A percentile compares a stretch with the other conserved stretches of the same genome.
Conservation (phyloP, 2,888 invertebrate species). For the Trisateles emortualis region DNA sequence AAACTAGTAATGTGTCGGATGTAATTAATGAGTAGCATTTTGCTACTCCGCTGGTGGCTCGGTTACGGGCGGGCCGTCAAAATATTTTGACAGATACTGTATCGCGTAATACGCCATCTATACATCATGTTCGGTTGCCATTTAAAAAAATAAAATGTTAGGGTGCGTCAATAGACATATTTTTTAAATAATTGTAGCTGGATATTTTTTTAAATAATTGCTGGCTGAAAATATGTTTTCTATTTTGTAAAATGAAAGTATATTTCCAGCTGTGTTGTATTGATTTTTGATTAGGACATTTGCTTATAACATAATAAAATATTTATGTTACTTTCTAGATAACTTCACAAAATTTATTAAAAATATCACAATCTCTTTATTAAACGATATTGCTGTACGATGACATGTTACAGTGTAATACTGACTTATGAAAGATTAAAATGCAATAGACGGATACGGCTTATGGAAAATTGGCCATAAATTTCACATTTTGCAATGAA, state of each 20-base stretch:
- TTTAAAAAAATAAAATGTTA: slow-evolving; percentile 15
- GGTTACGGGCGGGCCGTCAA: slow-evolving; percentile 48
- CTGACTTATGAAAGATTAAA: slow-evolving; percentile 2
- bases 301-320: too few relatives aligned
- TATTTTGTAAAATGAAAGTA: not conserved
- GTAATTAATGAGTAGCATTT: slow-evolving; percentile 76
- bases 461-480: slow-evolving; percentile 32
- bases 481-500: slow-evolving; percentile 26
- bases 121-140: slow-evolving; percentile 28
- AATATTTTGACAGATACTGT: slow-evolving; percentile 58
- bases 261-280: too few relatives aligned
- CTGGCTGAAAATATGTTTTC: not conserved
- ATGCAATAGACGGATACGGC: slow-evolving; percentile 17
- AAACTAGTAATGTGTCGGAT: slow-evolving; percentile 69
- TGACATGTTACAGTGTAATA: slow-evolving; percentile 1
- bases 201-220: slow-evolving; percentile 8
- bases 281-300: too few relatives aligned
- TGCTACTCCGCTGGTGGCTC: slow-evolving; percentile 68
- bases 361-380: slow-evolving; percentile 18
- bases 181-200: too few relatives aligned
- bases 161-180: slow-evolving; percentile 6
- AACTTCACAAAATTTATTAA: slow-evolving; percentile 8
- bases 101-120: slow-evolving; percentile 45
- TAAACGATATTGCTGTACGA: slow-evolving; percentile 14
- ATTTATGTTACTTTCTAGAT: not conserved